Percentiles rank a stretch among this genome's conserved stretches.
Conservation (phyloP, 1,140 invertebrate genomes). For the Nebria ingens region DNA sequence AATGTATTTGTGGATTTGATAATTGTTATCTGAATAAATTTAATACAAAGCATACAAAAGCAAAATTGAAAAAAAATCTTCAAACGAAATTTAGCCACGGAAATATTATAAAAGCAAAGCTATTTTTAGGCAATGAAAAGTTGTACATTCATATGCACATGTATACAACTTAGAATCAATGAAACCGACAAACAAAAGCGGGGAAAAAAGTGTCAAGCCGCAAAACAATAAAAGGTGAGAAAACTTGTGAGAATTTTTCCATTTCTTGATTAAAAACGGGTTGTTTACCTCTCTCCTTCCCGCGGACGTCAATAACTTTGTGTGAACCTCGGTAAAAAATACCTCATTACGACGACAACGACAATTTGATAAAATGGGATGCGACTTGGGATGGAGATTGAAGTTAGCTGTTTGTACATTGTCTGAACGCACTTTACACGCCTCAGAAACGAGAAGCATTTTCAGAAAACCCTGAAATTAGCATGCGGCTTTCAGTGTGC, state of each 20-base stretch:
- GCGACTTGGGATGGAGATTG: background rate
- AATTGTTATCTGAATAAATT: too few relatives aligned
- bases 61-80: too few relatives aligned
- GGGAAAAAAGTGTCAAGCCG: background rate
- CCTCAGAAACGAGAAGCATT: background rate
- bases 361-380: background rate
- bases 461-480: background rate
- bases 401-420: background rate
- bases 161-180: background rate
- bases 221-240: background rate
- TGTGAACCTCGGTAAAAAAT: background rate
- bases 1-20: too few relatives aligned
- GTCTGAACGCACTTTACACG: background rate
- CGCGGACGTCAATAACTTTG: too few relatives aligned
- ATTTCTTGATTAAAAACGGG: background rate
- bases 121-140: too few relatives aligned
- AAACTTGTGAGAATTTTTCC: background rate
- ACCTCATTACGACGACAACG: background rate
- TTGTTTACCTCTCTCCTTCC: too few relatives aligned
- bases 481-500: too few relatives aligned
- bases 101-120: too few relatives aligned
- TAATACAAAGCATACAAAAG: too few relatives aligned
- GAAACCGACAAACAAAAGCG: background rate
- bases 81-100: too few relatives aligned
- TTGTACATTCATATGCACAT: too few relatives aligned